Evolutionary conservation across 2,797 vertebrate genomes (phyloP), one percentile per base, ranked within the genome.

Genomic region (Clamator glandarius): DNA sequence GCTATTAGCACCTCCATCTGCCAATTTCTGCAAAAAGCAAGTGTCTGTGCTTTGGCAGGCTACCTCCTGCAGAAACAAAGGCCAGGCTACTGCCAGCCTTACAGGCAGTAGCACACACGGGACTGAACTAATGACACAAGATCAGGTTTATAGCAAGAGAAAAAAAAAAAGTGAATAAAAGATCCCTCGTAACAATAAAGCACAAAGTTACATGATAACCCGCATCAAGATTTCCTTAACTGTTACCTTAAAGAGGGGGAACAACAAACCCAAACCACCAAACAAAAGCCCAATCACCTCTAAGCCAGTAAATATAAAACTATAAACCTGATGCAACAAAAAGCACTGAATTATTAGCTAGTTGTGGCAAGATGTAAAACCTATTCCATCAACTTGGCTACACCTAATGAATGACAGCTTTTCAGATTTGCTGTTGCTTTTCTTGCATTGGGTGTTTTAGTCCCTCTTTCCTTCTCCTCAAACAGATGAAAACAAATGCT

Each of bases 231-330:
- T 64, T 64, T 58, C 16, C 12, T 26, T 77, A 57, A 68, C 14
- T 19, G 23, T 23, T 13, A 29, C 8, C 48, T 55, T 55, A 67
- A 57, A 67, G 2, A 0, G 1, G 0, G 1, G 0, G 0, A 9
- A 33, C 55, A 33, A 63, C 62, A 33, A 25, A 16, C n/a, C 9
- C 51, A 52, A 52, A 52, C 51, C 51, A 29, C 14, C 52, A 19
- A 26, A 66, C 2, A 23, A 35, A 48, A 54, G 25, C 8, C 21
- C 25, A 73, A 35, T 5, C 26, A 42, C 3, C 8, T 62, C 41
- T 50, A 68, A 81, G n/a, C 3, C 29, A 78, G 11, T 66, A 23
- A 78, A 54, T 5, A 52, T 5, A 36, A 88, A 87, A 18, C 33
- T 5, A 52, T 5, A 36, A 88, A 87, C 18, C 33, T 25, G 35